Evolutionary conservation across 2,113 vertebrate genomes (phyloP).

Genomic region (Axis porcinus): DNA sequence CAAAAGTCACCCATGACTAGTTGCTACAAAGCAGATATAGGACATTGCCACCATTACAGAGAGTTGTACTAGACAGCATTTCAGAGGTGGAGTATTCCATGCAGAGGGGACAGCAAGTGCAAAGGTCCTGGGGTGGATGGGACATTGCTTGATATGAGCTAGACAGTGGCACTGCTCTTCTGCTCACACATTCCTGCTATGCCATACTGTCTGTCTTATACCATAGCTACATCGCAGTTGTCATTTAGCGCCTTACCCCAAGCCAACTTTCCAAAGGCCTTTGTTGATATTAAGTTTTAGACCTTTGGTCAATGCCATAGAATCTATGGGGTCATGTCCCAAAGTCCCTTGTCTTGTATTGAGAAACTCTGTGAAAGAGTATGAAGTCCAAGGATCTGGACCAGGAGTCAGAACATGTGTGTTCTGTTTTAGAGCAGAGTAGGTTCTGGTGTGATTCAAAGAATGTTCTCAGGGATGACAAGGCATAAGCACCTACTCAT

Average conservation of each 20-base stretch:
- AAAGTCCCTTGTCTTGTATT: background rate
- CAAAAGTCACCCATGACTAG: background rate
- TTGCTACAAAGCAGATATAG: background rate
- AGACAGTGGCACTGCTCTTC: background rate
- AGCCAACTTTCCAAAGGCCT: background rate
- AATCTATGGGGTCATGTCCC: background rate
- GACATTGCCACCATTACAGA: background rate
- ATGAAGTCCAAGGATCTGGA: background rate
- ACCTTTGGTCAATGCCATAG: background rate
- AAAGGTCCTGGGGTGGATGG: background rate
- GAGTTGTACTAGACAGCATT: background rate
- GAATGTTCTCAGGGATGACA: background rate
- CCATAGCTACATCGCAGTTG: background rate
- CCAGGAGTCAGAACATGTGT: background rate
- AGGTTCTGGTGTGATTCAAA: background rate
- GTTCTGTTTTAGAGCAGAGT: background rate
- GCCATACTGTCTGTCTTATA: background rate
- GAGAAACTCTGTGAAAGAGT: background rate
- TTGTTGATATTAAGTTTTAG: background rate
- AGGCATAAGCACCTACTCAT: background rate
- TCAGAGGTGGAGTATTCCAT: background rate
- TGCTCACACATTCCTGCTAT: background rate
- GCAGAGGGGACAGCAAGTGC: background rate
- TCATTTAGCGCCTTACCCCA: background rate
- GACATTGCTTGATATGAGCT: too few species aligned